Conservation (phyloP, 2,113 vertebrate genomes). For the Nanger granti region DNA sequence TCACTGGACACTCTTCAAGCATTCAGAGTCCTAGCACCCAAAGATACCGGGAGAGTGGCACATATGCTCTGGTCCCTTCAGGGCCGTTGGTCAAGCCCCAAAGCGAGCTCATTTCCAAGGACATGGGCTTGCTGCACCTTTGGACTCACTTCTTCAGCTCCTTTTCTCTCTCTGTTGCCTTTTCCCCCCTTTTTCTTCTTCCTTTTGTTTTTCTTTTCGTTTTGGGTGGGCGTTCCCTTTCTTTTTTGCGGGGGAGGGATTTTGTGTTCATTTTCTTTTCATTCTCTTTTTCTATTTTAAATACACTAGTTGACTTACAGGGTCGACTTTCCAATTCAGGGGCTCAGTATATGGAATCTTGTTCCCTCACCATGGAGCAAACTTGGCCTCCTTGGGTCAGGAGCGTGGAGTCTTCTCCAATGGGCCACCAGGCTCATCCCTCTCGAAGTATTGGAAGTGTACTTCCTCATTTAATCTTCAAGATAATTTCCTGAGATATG, state of each 20-base stretch:
- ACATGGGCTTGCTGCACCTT: fast-evolving
- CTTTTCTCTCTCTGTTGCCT: not conserved
- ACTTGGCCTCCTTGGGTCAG: not conserved
- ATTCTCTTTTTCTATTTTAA: not conserved
- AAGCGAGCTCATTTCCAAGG: fast-evolving
- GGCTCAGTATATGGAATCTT: not conserved
- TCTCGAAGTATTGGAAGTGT: not conserved
- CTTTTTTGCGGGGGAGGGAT: fast-evolving
- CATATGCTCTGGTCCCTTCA: not conserved
- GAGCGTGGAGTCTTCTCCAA: not conserved
- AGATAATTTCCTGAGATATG: not conserved
- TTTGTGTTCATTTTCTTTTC: not conserved
- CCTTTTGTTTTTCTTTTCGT: not conserved
- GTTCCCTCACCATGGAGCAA: not conserved
- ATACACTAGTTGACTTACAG: not conserved
- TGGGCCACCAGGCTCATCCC: not conserved
- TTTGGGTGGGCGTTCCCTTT: not conserved
- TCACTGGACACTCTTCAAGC: not conserved
- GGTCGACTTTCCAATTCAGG: not conserved
- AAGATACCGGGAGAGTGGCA: fast-evolving
- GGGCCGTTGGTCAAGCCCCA: not conserved
- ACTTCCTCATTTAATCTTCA: not conserved
- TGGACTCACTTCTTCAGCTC: fast-evolving
- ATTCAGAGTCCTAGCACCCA: not conserved
- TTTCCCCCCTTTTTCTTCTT: not conserved